Base-by-base conservation (phyloP, 2,113 vertebrate genomes). In the Pan troglodytes region DNA sequence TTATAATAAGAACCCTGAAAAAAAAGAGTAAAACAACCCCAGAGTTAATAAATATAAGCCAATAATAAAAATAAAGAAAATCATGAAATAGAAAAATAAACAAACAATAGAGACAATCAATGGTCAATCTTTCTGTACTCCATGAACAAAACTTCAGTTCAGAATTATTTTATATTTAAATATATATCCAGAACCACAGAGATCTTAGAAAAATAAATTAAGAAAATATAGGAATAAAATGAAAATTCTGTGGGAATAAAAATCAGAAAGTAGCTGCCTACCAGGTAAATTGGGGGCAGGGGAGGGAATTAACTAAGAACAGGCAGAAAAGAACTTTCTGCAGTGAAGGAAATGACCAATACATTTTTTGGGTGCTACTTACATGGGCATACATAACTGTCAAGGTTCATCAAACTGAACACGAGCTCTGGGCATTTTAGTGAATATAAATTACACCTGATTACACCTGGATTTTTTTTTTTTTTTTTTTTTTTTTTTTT, bases 31-130 rank as follows among this genome's bases (percentile, higher is more conserved):
- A 25, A 59, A 25, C 9, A 59, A 59, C 1, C 23, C 52, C 45
- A 25, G 11, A 59, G 57, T 25, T 38, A 75, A 86, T 50, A 93
- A 83, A 75, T 40, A 7, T 18, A 64, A 67, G 5, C 25, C 76
- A 73, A 79, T 79, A 38, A 83, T 61, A 87, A 92, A 95, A 92
- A 61, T 27, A 80, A 86, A 93, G 27, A 90, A 67, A 73, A 5
- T 40, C 35, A 64, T 52, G 17, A 48, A 50, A 72, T 17, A 59
- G 45, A 80, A 73, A 75, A 87, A 83, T 35, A 45, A 20, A 61
- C 30, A 59, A 22, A 64, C 20, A n/a, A 12, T 8, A 85, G 48
- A 70, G 27, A 79, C 75, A 75, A 23, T n/a, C 13, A 88, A 52
- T 12, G 43, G 45, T 79, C 23, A 64, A 48, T 23, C 80, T 45